phyloP scores from a whole-genome alignment of 2,888 invertebrate genomes.

The Agrotis exclamationis region DNA sequence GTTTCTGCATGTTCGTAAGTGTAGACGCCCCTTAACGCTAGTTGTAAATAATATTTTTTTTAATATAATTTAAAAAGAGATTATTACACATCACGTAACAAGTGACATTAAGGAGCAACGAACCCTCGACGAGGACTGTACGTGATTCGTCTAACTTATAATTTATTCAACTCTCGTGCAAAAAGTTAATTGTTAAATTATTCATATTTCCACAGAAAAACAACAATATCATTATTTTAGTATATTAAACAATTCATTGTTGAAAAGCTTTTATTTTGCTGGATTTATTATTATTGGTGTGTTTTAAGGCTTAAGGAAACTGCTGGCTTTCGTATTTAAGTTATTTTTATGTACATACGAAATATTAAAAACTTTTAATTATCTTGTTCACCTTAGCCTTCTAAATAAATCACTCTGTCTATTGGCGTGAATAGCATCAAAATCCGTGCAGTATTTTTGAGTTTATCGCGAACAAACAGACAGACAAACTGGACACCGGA shows the following conservation, averaged over 20 bases:
- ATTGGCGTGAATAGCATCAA: too few relatives aligned
- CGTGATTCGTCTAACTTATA: conserved; percentile 50
- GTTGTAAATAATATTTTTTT: conserved; percentile 20
- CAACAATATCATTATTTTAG: conserved; percentile 36
- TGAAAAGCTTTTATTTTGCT: conserved; percentile 7
- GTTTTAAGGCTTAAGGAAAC: background rate
- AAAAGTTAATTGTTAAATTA: conserved; percentile 49
- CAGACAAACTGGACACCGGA: too few relatives aligned
- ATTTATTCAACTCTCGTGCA: conserved; percentile 40
- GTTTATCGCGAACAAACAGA: too few relatives aligned
- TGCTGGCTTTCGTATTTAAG: too few relatives aligned
- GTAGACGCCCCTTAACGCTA: background rate
- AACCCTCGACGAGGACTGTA: conserved; percentile 30
- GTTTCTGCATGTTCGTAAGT: too few relatives aligned
- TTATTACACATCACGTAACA: conserved; percentile 43
- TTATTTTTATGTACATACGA: too few relatives aligned
- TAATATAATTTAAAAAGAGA: conserved; percentile 38
- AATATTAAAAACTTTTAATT: too few relatives aligned
- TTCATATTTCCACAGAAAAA: conserved; percentile 46
- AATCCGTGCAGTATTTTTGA: too few relatives aligned
- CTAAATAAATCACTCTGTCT: too few relatives aligned
- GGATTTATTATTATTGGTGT: background rate
- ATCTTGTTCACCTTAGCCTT: too few relatives aligned
- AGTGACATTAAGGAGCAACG: conserved; percentile 5
- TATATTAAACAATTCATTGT: conserved; percentile 11